Evolutionary conservation across 1,140 invertebrate genomes (phyloP), one percentile per base, ranked within the genome.

Genomic region (Luehdorfia chinensis): DNA sequence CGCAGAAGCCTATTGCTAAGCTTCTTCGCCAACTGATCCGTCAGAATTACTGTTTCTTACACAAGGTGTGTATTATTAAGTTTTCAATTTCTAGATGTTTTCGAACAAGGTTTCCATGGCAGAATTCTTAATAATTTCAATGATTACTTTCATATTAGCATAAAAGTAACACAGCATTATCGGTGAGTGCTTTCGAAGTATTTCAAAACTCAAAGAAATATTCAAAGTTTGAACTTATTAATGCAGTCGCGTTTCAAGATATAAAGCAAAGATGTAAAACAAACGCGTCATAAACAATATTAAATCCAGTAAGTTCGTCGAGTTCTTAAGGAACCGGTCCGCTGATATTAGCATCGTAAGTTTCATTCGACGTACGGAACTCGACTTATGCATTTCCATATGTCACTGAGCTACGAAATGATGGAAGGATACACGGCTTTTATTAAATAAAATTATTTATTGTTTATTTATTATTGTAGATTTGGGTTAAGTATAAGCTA

Each of bases 231-330:
- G 14, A 46, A 39, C 6, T 37, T 47, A 31, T 33, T 33, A 25
- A 45, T 15, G 9, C 25, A 31, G 23, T 44, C 32, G 27, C 34
- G 15, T 43, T 43, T n/a, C 4, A 16, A 16, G 14, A 51, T 33
- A 60, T 65, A 67, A 62, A 69, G 53, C 28, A 65, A 13, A 39
- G 30, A 48, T 59, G 67, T 66, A 70, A 71, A 75, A 65, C 70
- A 74, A 71, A 79, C 66, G 69, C 68, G 71, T 75, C 76, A 65
- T 66, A 66, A 74, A 69, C 67, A 68, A 72, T 77, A 74, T 80
- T 70, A 80, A 70, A 77, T 70, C 58, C 55, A 57, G 49, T 31
- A 65, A 71, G 60, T 76, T 76, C 49, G 21, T 53, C 37, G 48
- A 37, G 48, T 37, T 30, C 46, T 28, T 2, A 39, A 54, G 54